Base-by-base conservation (phyloP, 2,113 vertebrate species). In the Laterallus jamaicensis region DNA sequence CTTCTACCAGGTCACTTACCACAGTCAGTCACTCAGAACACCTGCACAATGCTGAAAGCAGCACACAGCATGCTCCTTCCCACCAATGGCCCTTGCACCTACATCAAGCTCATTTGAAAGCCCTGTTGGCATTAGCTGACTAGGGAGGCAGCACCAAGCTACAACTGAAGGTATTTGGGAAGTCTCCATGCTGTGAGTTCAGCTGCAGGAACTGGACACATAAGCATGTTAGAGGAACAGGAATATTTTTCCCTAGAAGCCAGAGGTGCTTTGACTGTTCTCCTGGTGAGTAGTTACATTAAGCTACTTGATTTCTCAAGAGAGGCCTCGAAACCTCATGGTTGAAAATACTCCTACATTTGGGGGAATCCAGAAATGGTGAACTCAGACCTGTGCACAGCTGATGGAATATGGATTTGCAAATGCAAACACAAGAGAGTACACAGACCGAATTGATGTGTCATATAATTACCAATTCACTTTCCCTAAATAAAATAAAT, bases 401-500 rank as follows among this genome's bases (percentile, higher is more conserved):
- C 3, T 5, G 89, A 92, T 90, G 40, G 90, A 77, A 73, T 25
- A 22, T 0, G 18, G 42, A 60, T 75, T 91, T 92, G 80, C 76
- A 83, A 86, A 81, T 56, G 85, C 91, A 90, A 69, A 77, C 47
- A 69, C 15, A 13, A 49, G 28, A 54, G 58, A 92, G 52, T 60
- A 62, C n/a, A 19, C 25, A 74, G 70, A 64, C 67, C 93, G 86
- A 66, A 88, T 40, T 76, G 60, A 75, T 92, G 58, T 81, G 68
- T 81, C 83, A 56, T 79, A 76, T 40, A 81, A 84, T 91, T 81
- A 81, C 49, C 82, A 87, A 86, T 68, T 95, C 82, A 54, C 85
- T 78, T 81, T 47, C 80, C 88, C 68, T 86, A 39, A 84, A 81
- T 64, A 80, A 91, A 96, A 21, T 75, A 92, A 91, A 71, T 95